These are phyloP conservation scores for Hephaestus fuliginosus DNA, from an alignment of 2,797 vertebrate species.

Conservation along the genomic window DNA sequence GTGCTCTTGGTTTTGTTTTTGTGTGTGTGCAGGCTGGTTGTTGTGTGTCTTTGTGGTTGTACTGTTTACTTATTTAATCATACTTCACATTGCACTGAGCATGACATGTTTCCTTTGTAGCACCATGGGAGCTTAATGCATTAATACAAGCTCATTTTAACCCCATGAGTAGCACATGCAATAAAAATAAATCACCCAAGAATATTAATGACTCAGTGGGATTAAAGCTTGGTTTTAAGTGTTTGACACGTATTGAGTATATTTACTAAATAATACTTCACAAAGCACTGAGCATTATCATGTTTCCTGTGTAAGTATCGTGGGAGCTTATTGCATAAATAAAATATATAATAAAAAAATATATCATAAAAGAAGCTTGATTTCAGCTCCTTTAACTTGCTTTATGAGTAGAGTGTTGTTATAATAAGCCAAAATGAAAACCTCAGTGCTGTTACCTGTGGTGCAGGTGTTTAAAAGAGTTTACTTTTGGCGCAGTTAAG, in stretches of 20 bases:
- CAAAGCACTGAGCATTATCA: too few relatives aligned
- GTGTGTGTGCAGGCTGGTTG: neutral
- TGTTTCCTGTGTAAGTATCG: too few relatives aligned
- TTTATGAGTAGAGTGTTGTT: neutral
- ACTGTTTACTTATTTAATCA: neutral
- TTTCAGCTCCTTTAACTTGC: too few relatives aligned
- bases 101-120: neutral
- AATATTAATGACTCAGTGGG: neutral
- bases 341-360: too few relatives aligned
- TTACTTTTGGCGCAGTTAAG: neutral
- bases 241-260: too few relatives aligned
- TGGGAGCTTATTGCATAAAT: too few relatives aligned
- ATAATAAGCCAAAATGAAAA: neutral
- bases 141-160: neutral
- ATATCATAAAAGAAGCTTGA: too few relatives aligned
- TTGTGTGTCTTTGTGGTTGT: neutral
- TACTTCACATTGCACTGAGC: neutral
- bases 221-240: neutral
- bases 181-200: neutral
- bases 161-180: too few relatives aligned
- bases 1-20: neutral
- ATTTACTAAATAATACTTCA: too few relatives aligned
- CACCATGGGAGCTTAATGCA: neutral
- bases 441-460: too few relatives aligned
- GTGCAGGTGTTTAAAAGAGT: neutral